A percentile compares a stretch with the other conserved stretches of the same genome.
These are phyloP conservation scores for Melanostoma mellinum DNA, from an alignment of 2,888 invertebrate genomes.

Conservation along the genomic window DNA sequence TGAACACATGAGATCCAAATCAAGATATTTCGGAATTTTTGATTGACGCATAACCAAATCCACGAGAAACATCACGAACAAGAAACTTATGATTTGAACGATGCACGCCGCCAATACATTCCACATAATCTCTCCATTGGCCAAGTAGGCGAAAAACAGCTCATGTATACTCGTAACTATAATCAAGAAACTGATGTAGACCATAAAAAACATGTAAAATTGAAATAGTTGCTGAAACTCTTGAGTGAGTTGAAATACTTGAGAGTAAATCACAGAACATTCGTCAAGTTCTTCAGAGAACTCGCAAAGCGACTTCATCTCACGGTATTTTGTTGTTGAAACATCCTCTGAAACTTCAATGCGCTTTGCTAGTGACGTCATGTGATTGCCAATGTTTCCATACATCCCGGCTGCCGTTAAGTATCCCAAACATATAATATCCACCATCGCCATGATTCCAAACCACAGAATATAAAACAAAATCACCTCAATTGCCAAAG, in stretches of 20 bases:
- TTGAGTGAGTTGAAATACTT: constrained; percentile 74
- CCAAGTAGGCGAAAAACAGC: constrained; percentile 74
- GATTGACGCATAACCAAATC: constrained; percentile 76
- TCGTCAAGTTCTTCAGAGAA: constrained; percentile 77
- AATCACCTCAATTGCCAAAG: neutral
- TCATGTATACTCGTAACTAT: constrained; percentile 76
- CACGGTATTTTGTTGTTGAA: constrained; percentile 72
- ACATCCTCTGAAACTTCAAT: neutral
- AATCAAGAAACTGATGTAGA: constrained; percentile 77
- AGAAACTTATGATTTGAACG: constrained; percentile 75
- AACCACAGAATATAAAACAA: constrained; percentile 37
- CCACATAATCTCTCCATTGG: constrained; percentile 59
- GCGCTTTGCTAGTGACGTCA: constrained; percentile 23
- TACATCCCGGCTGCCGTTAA: constrained; percentile 38
- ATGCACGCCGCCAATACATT: constrained; percentile 69
- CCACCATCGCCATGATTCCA: constrained; percentile 30
- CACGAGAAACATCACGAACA: constrained; percentile 76
- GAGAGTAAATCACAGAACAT: constrained; percentile 75
- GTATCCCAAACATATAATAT: constrained; percentile 43
- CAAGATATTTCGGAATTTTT: constrained; percentile 74
- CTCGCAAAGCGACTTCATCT: constrained; percentile 76
- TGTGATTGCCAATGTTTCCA: constrained; percentile 43
- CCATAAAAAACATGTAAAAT: constrained; percentile 77
- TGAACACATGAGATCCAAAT: constrained; percentile 76
- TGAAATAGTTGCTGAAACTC: constrained; percentile 76